These are phyloP conservation scores for Epinephelus fuscoguttatus DNA, from an alignment of 2,113 vertebrate genomes.

Conservation along the genomic window DNA sequence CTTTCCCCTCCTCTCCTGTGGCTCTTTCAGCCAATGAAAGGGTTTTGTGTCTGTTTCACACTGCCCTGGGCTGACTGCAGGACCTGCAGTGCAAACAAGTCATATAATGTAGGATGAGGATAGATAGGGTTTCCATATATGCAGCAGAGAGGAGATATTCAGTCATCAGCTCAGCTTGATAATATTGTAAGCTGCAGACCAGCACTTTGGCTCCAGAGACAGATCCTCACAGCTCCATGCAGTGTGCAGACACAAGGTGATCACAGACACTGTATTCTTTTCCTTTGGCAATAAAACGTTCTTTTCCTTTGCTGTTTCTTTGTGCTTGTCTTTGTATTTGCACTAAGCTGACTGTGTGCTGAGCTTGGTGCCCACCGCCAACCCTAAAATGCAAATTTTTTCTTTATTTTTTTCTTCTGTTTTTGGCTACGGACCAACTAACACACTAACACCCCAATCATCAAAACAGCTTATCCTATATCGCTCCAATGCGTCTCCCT, in stretches of 20 bases:
- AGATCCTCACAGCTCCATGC: conserved; percentile 80
- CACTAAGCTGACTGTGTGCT: conserved; percentile 79
- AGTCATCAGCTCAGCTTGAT: conserved; percentile 49
- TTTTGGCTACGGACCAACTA: conserved; percentile 66
- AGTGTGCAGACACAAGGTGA: conserved; percentile 85
- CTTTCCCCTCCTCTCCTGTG: conserved; percentile 75
- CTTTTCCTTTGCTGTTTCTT: conserved; percentile 73
- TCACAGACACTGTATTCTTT: conserved; percentile 75
- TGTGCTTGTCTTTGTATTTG: conserved; percentile 76
- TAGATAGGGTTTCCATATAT: conserved; percentile 60
- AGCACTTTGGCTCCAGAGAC: conserved; percentile 61
- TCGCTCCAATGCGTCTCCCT: conserved; percentile 77
- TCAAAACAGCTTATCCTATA: conserved; percentile 70
- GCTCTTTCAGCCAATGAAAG: conserved; percentile 85
- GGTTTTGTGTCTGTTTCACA: conserved; percentile 86
- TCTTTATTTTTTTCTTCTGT: conserved; percentile 38
- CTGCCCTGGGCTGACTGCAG: conserved; percentile 81
- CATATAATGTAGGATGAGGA: conserved; percentile 44
- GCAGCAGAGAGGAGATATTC: conserved; percentile 49
- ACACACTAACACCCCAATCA: conserved; percentile 68
- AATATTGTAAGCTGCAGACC: conserved; percentile 47
- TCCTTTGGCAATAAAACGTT: conserved; percentile 73
- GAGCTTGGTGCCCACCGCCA: conserved; percentile 70
- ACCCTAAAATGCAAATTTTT: conserved; percentile 60
- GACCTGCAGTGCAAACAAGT: conserved; percentile 72